Percentiles rank a stretch among this genome's conserved stretches.
Conservation (phyloP, 2,797 vertebrate genomes). For the Malacoraja senta region DNA sequence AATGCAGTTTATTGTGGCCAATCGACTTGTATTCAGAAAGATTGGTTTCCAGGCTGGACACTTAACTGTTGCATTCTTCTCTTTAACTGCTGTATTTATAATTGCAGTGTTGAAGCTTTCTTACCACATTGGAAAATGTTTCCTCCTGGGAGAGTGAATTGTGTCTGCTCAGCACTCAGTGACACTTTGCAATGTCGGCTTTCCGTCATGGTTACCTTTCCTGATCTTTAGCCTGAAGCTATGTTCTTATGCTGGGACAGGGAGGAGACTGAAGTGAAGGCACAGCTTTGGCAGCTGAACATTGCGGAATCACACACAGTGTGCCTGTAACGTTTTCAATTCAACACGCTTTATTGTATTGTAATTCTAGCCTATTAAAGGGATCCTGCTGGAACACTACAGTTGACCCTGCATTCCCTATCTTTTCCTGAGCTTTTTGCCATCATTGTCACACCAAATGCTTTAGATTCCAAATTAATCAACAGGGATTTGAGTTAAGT, state of each 20-base stretch:
- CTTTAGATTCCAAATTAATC: background rate
- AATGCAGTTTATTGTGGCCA: background rate
- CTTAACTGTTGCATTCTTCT: background rate
- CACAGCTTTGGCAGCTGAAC: background rate
- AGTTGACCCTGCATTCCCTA: background rate
- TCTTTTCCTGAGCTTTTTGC: background rate
- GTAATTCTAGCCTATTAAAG: background rate
- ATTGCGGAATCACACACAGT: background rate
- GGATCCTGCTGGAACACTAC: background rate
- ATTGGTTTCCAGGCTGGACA: background rate
- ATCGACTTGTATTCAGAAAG: background rate
- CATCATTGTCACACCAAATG: background rate
- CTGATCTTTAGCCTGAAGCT: background rate
- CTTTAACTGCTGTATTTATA: background rate
- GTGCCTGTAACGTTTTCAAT: background rate
- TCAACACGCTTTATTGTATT: background rate
- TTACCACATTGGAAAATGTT: background rate
- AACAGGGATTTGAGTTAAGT: background rate
- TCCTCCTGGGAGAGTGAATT: background rate
- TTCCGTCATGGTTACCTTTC: background rate
- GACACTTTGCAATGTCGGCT: background rate
- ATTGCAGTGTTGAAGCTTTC: background rate
- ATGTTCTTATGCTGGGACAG: background rate
- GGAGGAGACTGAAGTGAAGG: background rate
- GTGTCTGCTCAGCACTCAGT: background rate